A percentile compares a stretch with the other conserved stretches of the same genome.
These are phyloP conservation scores for Helleia helle DNA, from an alignment of 2,888 invertebrate genomes.

Conservation along the genomic window DNA sequence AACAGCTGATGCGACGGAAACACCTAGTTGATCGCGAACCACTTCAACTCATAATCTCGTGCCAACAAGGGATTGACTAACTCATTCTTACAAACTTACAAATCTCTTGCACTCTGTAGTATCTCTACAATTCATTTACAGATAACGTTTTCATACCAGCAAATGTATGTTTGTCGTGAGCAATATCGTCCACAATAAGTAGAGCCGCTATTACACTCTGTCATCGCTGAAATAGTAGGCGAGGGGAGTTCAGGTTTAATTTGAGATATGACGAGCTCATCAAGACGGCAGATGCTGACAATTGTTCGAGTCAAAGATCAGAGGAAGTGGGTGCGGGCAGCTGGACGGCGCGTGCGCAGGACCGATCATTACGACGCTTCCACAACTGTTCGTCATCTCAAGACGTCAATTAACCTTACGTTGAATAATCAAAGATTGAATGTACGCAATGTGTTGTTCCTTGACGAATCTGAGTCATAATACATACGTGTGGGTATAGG, in stretches of 20 bases:
- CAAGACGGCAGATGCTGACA: conserved; percentile 62
- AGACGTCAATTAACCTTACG: conserved; percentile 15
- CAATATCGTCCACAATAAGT: conserved; percentile 27
- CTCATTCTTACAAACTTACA: conserved; percentile 48
- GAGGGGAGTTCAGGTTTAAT: conserved; percentile 39
- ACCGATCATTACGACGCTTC: conserved; percentile 30
- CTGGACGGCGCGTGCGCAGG: conserved; percentile 45
- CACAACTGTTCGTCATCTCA: conserved; percentile 34
- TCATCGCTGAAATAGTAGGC: conserved; percentile 21
- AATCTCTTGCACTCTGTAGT: conserved; percentile 12
- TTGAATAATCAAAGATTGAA: conserved; percentile 11
- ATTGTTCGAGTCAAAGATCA: conserved; percentile 70
- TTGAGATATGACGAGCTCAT: conserved; percentile 30
- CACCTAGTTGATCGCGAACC: conserved; percentile 69
- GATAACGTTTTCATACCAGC: conserved; percentile 20
- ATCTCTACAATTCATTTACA: conserved; percentile 1
- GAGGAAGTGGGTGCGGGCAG: conserved; percentile 55
- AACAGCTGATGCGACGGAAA: conserved; percentile 65
- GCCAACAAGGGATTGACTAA: conserved; percentile 68
- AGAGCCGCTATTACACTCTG: conserved; percentile 24
- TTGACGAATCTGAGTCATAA: too few species aligned
- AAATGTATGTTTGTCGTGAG: conserved; percentile 24
- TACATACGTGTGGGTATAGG: too few species aligned
- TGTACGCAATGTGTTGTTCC: conserved; percentile 3
- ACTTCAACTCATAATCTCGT: conserved; percentile 69